Base-by-base conservation (phyloP, 2,797 vertebrate genomes). In the Buceros bicornis region DNA sequence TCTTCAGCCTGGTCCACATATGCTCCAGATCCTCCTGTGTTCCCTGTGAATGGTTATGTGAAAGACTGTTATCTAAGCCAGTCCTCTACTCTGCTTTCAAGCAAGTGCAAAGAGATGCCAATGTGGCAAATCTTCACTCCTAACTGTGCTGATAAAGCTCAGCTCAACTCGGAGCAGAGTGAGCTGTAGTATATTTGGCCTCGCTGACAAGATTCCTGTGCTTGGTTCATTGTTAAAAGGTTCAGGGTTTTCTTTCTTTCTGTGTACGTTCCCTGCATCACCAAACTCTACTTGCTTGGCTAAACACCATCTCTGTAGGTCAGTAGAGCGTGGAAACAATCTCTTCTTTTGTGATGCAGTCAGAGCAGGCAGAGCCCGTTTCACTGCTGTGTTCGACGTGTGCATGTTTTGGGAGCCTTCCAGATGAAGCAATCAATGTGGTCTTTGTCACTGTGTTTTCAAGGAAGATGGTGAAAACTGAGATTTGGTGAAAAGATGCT, bases 361-460 rank as follows among this genome's bases (percentile, higher is more conserved):
- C 8, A 5, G 61, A 17, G 4, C 15, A 12, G 62, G 70, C 57
- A 71, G 60, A 57, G 60, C 76, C 29, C 58, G 2, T 26, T 26
- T 48, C 43, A 5, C 45, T 12, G 3, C 47, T 57, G 16, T 12
- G 54, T 48, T 82, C 3, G 5, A 10, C 1, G 1, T 3, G 1
- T 3, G 47, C 4, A 0, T 25, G 7, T 51, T 31, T 51, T 4
- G 1, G 74, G 89, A 77, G 54, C 57, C 21, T 45, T 78, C 45
- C 35, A 47, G 78, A 17, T 65, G 42, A 67, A 45, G 73, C 28
- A 13, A 9, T 57, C 70, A n/a, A 0, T 5, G 48, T 47, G 54
- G 19, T 29, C 73, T 54, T 76, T 67, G 79, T 58, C 64, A 10
- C 47, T 1, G 2, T 15, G 31, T 35, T 51, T 69, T 45, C 48